phyloP scores from a whole-genome alignment of 1,140 invertebrate genomes.

The Steinernema khuongi region DNA sequence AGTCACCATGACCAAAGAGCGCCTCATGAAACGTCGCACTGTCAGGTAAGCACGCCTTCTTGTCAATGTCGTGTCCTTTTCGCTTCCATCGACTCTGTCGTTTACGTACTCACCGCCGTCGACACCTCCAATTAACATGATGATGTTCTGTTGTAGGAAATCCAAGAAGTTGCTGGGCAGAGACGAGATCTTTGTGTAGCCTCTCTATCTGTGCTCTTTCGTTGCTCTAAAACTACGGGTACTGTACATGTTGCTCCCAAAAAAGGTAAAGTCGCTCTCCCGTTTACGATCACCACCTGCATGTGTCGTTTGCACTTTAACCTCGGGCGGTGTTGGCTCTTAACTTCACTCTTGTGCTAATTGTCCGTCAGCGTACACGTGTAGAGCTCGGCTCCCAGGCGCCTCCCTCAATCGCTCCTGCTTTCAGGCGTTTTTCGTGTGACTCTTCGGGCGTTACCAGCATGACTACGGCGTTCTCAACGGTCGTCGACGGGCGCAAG shows the following conservation, averaged over 20 bases:
- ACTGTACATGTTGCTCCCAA: not conserved
- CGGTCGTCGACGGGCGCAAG: not conserved
- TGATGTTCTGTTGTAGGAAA: conserved; percentile 4
- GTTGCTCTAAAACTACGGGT: not conserved
- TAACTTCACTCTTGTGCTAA: conserved; percentile 6
- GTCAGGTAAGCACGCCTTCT: not conserved
- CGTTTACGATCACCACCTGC: not conserved
- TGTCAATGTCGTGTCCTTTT: not conserved
- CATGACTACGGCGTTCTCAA: not conserved
- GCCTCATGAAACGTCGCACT: not conserved
- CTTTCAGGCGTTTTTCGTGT: not conserved
- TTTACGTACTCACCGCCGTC: not conserved
- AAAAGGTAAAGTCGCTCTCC: not conserved
- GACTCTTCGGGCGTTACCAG: not conserved
- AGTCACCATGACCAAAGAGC: not conserved
- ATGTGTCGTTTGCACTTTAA: conserved; percentile 13
- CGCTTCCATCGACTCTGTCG: not conserved
- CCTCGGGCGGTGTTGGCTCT: conserved; percentile 9
- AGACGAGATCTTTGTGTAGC: not conserved
- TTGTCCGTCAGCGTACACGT: not conserved
- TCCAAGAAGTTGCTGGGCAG: not conserved
- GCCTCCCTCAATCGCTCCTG: not conserved
- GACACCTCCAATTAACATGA: not conserved
- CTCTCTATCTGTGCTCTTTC: not conserved
- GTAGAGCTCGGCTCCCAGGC: not conserved